These are phyloP conservation scores for Psylliodes chrysocephalus DNA, from an alignment of 2,888 invertebrate species.

Conservation along the genomic window DNA sequence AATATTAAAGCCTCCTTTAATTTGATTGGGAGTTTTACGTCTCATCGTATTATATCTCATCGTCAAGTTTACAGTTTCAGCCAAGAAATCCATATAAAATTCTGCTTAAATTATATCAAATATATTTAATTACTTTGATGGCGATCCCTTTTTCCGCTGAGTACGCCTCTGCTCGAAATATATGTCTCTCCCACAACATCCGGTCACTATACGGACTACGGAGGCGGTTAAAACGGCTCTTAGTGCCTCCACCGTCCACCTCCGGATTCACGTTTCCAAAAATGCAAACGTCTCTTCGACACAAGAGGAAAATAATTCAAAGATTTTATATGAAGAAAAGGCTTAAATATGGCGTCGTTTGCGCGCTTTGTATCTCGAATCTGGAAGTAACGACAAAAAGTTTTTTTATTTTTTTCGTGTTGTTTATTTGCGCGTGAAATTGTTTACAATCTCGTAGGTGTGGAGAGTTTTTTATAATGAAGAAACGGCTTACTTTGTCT, in stretches of 20 bases:
- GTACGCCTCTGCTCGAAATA: slow-evolving; percentile 35
- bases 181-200: slow-evolving; percentile 40
- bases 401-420: not conserved
- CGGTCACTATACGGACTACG: slow-evolving; percentile 33
- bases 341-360: slow-evolving; percentile 40
- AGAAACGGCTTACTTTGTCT: too few relatives aligned
- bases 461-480: too few relatives aligned
- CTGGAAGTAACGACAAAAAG: not conserved
- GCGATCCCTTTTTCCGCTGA: not conserved
- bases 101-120: too few relatives aligned
- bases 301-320: slow-evolving; percentile 42
- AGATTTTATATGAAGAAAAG: slow-evolving; percentile 41
- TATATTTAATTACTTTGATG: too few relatives aligned
- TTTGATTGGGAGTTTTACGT: too few relatives aligned
- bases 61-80: too few relatives aligned
- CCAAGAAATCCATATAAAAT: too few relatives aligned
- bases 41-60: too few relatives aligned
- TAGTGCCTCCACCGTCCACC: slow-evolving; percentile 38
- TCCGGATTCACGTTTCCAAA: slow-evolving; percentile 40
- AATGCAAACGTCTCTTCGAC: slow-evolving; percentile 43
- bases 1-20: too few relatives aligned
- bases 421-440: not conserved
- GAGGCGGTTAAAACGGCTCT: slow-evolving; percentile 34
- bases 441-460: too few relatives aligned
- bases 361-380: not conserved